Evolutionary conservation across 1,140 invertebrate genomes (phyloP), one percentile per base, ranked within the genome.

Genomic region (Drosophila kepulauana): DNA sequence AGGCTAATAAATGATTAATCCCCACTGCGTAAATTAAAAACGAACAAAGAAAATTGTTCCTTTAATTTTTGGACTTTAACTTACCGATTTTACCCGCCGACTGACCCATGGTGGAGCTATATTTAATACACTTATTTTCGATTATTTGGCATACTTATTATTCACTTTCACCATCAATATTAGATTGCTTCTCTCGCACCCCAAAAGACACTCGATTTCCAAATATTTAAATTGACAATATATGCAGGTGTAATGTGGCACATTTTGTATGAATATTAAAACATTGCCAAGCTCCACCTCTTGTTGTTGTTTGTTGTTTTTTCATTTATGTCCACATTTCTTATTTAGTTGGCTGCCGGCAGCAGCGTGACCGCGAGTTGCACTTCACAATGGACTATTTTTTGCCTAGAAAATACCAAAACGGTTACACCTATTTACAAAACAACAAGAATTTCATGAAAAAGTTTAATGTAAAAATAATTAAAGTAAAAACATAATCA

Each of bases 11-110:
- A 20, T 41, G 20, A 49, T 4, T 6, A 43, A 56, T 1, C n/a
- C n/a, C n/a, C 30, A 33, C 38, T 10, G 52, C 30, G 35, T 8
- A 45, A 8, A 67, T 59, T 46, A 38, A 45, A 54, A 61, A 74
- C 54, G 13, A 41, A 68, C 16, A 38, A 38, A 28, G 48, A 5
- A 59, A 72, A 45, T 13, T 3, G 20, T 33, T 7, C 33, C 10
- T 20, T 41, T 20, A 5, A 11, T 57, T 38, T 57, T n/a, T 20
- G 10, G 3, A 33, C 13, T 16, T 41, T 5, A 30, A 82, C 91
- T 91, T 76, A 92, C 91, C 91, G 56, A 92, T 92, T 91, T 92
- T 92, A 71, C 91, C 59, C 43, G 91, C 91, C 79, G 90, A 91
- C 71, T 91, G 90, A 56, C 90, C 90, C 90, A 91, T 91, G 74